A percentile compares a stretch with the other conserved stretches of the same genome.
Conservation (phyloP, 2,888 invertebrate genomes). For the Shargacucullia verbasci region DNA sequence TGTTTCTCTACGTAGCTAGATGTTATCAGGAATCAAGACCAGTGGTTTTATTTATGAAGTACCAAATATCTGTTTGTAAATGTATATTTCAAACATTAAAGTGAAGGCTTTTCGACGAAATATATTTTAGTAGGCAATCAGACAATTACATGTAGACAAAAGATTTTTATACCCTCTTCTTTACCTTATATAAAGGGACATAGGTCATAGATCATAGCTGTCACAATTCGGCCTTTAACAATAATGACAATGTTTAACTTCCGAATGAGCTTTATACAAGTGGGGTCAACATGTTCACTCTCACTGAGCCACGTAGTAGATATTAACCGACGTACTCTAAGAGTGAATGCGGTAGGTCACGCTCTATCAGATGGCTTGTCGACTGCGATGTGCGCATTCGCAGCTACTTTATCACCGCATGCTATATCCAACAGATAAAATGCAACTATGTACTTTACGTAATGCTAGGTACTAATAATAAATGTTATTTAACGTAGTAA, state of each 20-base stretch:
- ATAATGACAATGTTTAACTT: conserved; percentile 25
- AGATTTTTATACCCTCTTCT: no score
- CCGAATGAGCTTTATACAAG: conserved; percentile 32
- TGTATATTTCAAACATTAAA: no score
- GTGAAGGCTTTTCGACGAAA: no score
- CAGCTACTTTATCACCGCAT: conserved; percentile 57
- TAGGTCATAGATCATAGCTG: conserved; percentile 3
- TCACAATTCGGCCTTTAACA: conserved; percentile 29
- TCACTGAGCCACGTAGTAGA: conserved; percentile 23
- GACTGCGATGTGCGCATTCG: conserved; percentile 56
- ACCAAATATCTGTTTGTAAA: no score
- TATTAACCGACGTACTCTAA: conserved; percentile 7
- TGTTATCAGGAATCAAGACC: no score
- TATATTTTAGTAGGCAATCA: no score
- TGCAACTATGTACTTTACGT: conserved; percentile 41
- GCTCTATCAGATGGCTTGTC: conserved; percentile 61
- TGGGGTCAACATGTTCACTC: conserved; percentile 32
- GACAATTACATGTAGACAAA: no score
- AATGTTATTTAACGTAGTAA: conserved; percentile 1
- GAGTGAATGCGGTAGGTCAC: conserved; percentile 67
- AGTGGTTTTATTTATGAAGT: no score
- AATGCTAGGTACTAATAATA: conserved; percentile 1
- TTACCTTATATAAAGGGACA: no score
- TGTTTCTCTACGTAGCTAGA: no score
- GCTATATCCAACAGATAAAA: conserved; percentile 48